Conservation (phyloP, 1,140 invertebrate genomes). For the Drosophila jambulina region DNA sequence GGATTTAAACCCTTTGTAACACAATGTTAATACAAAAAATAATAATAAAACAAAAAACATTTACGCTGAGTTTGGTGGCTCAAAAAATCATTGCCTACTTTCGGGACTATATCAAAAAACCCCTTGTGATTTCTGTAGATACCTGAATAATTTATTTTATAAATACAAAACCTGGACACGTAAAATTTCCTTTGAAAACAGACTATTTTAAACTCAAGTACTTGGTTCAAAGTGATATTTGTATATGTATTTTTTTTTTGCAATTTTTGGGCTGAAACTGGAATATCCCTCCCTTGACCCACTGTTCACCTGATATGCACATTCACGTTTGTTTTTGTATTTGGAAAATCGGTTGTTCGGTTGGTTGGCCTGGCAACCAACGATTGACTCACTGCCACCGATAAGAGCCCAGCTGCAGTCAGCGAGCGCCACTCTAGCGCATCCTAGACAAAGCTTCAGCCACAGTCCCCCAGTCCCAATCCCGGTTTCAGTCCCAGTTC, state of each 20-base stretch:
- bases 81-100: too few species aligned
- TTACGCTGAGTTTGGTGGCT: too few species aligned
- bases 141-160: too few species aligned
- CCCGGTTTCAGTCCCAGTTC: background rate
- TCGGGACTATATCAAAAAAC: too few species aligned
- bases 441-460: slow-evolving; percentile 35
- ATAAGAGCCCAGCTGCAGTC: slow-evolving; percentile 8
- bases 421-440: slow-evolving; percentile 31
- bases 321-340: slow-evolving; percentile 26
- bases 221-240: too few species aligned
- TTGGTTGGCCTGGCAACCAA: slow-evolving; percentile 51
- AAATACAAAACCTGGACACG: too few species aligned
- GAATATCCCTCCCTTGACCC: background rate
- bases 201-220: background rate
- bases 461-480: background rate
- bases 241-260: background rate
- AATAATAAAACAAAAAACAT: too few species aligned
- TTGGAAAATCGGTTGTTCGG: slow-evolving; percentile 49
- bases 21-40: too few species aligned
- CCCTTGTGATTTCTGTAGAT: too few species aligned
- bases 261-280: background rate
- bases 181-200: background rate
- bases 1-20: too few species aligned
- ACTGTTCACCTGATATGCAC: slow-evolving; percentile 16
- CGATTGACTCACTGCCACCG: slow-evolving; percentile 48